Evolutionary conservation across 1,140 invertebrate species (phyloP), one percentile per base, ranked within the genome.

Genomic region (Pantala flavescens): DNA sequence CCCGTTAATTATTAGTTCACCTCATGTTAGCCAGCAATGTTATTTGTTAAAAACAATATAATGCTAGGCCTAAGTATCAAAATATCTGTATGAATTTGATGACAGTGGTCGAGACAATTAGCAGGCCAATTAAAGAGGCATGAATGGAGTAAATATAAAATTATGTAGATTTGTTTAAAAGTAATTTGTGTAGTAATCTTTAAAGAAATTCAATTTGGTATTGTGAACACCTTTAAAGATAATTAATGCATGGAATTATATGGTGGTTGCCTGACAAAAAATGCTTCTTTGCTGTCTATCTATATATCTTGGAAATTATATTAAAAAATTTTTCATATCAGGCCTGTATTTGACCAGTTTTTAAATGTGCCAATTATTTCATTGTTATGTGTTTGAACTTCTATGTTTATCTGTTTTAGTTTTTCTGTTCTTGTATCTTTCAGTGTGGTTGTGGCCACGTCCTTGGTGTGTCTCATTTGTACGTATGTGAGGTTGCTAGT

Each of bases 401-500:
- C 42, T 72, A 42, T 72, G 42, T 28, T 28, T 28, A 72, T 72
- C 42, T 42, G 24, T 72, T 72, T 72, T 72, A 42, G 71, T 63
- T 63, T 21, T 72, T 72, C 42, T 72, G 71, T 72, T 36, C 42
- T 72, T 72, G 71, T 72, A 72, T 72, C 42, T 72, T 72, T 72
- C 71, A 72, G 71, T 72, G 71, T 72, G 71, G 42, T 72, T 72
- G 71, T 72, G 24, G n/a, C 71, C 71, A 28, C 71, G 71, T 42
- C 71, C 19, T 28, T 23, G 24, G 24, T 72, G 23, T 72, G 49
- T 63, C 49, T 63, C 49, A 21, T 63, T 63, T 63, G 49, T 63
- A 63, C 49, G 49, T 63, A 63, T 63, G 49, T 63, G 49, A 63
- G 49, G 14, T 16, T 63, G 49, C 49, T 63, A 63, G 49, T 63